A percentile compares a stretch with the other conserved stretches of the same genome.
Evolutionary conservation across 2,888 invertebrate genomes (phyloP).

Genomic region (Athalia cordata): DNA sequence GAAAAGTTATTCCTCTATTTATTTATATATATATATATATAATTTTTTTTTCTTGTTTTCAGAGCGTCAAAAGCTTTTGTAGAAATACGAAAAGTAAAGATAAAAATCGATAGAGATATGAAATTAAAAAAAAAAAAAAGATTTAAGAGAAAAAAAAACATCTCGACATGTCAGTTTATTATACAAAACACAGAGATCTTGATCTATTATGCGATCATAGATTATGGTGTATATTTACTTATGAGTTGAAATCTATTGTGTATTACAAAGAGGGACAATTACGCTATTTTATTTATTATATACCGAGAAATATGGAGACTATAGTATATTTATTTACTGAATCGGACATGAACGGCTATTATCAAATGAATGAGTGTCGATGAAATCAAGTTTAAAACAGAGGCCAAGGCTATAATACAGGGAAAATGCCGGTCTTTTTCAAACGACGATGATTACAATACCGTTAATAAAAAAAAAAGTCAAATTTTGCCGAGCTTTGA

Average conservation of each 20-base stretch:
- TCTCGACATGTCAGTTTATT: slow-evolving; percentile 34
- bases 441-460: neutral
- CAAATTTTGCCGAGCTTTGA: neutral
- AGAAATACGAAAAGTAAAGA: slow-evolving; percentile 1
- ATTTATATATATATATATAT: too few relatives aligned
- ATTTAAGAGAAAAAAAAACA: slow-evolving; percentile 29
- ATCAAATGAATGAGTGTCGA: slow-evolving; percentile 19
- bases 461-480: neutral
- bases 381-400: slow-evolving; percentile 6
- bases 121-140: neutral
- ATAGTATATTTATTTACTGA: slow-evolving; percentile 65
- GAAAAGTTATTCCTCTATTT: slow-evolving; percentile 6
- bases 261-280: slow-evolving; percentile 70
- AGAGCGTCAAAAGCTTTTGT: neutral
- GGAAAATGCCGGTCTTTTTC: slow-evolving; percentile 21
- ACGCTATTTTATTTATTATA: slow-evolving; percentile 64
- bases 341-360: slow-evolving; percentile 61
- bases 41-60: neutral
- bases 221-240: slow-evolving; percentile 44
- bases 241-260: slow-evolving; percentile 68
- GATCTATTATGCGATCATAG: slow-evolving; percentile 45
- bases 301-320: slow-evolving; percentile 68
- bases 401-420: neutral
- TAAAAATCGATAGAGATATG: neutral
- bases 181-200: slow-evolving; percentile 44